Conservation (phyloP, 2,888 invertebrate genomes). For the Abrostola triplasia region DNA sequence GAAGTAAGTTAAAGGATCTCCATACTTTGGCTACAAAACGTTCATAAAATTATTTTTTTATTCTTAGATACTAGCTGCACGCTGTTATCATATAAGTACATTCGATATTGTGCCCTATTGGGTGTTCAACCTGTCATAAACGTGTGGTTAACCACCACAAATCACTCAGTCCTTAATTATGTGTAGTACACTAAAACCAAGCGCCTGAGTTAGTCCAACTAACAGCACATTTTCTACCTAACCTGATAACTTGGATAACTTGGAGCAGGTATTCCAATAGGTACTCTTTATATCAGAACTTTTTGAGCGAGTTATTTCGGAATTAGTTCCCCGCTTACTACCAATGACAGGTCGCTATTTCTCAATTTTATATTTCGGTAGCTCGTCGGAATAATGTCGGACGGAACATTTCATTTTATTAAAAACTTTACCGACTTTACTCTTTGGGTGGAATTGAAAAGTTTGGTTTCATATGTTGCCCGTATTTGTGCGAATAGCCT, state of each 20-base stretch:
- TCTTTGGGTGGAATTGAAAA: conserved; percentile 17
- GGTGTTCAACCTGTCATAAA: no score
- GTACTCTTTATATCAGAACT: background rate
- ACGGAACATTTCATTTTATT: conserved; percentile 13
- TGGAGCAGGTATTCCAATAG: background rate
- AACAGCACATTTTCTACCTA: conserved; percentile 5
- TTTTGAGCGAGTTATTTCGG: conserved; percentile 7
- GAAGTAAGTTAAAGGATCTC: background rate
- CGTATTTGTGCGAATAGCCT: conserved; percentile 25
- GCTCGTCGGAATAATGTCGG: conserved; percentile 1
- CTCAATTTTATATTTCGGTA: conserved; percentile 12
- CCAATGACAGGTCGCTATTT: background rate
- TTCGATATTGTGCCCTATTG: no score
- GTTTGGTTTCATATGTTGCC: conserved; percentile 21
- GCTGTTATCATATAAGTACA: no score
- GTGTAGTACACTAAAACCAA: no score
- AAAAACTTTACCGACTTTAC: conserved; percentile 6
- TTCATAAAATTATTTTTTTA: no score
- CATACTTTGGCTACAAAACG: no score
- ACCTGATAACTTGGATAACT: conserved; percentile 5
- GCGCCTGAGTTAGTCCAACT: background rate
- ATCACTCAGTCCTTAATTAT: no score
- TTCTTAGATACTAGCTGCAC: no score
- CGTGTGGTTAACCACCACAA: no score
- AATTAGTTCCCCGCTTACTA: conserved; percentile 12